Percentiles rank a stretch among this genome's conserved stretches.
Evolutionary conservation across 2,113 vertebrate genomes (phyloP).

Genomic region (Brachionichthys hirsutus): DNA sequence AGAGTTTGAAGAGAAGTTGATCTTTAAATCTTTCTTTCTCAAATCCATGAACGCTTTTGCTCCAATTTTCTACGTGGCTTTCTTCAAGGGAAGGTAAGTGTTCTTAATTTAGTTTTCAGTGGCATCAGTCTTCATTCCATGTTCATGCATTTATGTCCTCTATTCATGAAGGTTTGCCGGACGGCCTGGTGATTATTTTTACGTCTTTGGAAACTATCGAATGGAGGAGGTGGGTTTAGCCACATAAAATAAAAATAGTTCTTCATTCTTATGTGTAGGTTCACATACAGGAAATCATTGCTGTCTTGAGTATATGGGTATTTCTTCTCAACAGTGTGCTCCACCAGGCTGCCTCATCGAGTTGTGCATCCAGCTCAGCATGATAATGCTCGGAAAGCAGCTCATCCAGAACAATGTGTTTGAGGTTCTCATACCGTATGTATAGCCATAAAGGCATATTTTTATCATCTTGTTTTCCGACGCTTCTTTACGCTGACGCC

Average conservation of each 20-base stretch:
- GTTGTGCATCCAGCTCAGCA: slow-evolving; percentile 96
- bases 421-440: slow-evolving; percentile 96
- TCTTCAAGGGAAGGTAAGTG: slow-evolving; percentile 96
- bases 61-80: slow-evolving; percentile 97
- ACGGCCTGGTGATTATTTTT: slow-evolving; percentile 89
- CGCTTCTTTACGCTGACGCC: not conserved
- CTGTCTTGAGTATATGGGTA: not conserved
- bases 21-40: slow-evolving; percentile 93
- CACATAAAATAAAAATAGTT: not conserved
- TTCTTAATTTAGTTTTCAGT: not conserved
- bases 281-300: not conserved
- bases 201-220: slow-evolving; percentile 89
- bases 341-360: slow-evolving; percentile 98
- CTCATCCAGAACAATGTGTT: slow-evolving; percentile 98
- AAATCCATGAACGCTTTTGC: slow-evolving; percentile 98
- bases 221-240: slow-evolving; percentile 88
- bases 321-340: slow-evolving; percentile 82
- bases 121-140: not conserved
- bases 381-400: slow-evolving; percentile 99
- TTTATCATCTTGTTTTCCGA: not conserved
- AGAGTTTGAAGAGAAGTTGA: slow-evolving; percentile 90
- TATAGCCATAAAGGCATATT: slow-evolving; percentile 39
- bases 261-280: not conserved
- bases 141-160: not conserved
- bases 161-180: slow-evolving; percentile 85